Evolutionary conservation across 2,797 vertebrate species (phyloP).

Genomic region (Diplodus sargus): DNA sequence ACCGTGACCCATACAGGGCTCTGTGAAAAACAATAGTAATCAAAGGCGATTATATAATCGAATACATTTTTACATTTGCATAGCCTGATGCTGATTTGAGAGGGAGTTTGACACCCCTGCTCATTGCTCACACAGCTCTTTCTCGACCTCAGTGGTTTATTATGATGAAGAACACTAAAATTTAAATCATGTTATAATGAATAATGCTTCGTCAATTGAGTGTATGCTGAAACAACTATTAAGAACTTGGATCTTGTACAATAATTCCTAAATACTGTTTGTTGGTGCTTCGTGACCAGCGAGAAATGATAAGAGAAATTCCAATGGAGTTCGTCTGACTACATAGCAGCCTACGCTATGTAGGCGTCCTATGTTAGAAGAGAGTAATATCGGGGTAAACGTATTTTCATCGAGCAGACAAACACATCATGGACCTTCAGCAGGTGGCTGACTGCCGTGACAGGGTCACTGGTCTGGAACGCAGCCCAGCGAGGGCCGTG

Average conservation of each 20-base stretch:
- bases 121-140: no score
- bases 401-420: background rate
- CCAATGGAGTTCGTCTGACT: background rate
- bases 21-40: no score
- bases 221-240: background rate
- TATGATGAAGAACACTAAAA: background rate
- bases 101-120: no score
- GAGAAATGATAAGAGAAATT: background rate
- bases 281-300: background rate
- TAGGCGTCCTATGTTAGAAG: background rate
- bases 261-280: fast-evolving
- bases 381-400: background rate
- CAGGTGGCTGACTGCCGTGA: no score
- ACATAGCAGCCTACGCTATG: background rate
- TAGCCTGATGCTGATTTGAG: no score
- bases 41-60: no score
- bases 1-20: no score
- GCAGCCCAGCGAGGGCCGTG: background rate
- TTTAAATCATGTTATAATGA: background rate
- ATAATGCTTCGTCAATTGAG: no score
- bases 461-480: background rate
- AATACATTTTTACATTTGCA: no score
- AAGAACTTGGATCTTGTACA: no score
- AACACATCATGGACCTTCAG: background rate
- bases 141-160: background rate